These are phyloP conservation scores for Andrena praecox DNA, from an alignment of 2,888 invertebrate species.

Conservation along the genomic window DNA sequence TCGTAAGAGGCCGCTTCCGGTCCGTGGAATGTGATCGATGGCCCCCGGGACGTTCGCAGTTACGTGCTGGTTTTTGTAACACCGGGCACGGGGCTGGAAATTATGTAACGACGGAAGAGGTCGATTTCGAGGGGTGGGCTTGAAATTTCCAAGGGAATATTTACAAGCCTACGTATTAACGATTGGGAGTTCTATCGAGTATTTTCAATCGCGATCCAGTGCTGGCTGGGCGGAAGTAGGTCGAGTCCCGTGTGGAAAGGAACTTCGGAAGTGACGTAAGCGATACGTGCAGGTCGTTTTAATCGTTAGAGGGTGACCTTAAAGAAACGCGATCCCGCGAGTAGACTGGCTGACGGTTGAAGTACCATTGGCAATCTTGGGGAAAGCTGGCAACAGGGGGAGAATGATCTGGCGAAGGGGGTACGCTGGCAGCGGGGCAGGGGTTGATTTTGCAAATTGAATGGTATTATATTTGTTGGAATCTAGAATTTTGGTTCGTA, in stretches of 20 bases:
- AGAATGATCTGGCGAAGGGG: background rate
- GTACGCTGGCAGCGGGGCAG: background rate
- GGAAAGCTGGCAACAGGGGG: background rate
- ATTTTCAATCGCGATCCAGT: background rate
- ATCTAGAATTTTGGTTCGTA: slow-evolving; percentile 72
- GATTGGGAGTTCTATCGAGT: no score
- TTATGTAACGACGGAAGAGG: background rate
- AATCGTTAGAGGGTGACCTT: slow-evolving; percentile 32
- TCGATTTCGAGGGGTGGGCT: background rate
- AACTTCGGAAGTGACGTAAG: slow-evolving; percentile 25
- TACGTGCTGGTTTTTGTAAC: background rate
- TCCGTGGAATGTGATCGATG: background rate
- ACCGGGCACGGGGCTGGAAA: background rate
- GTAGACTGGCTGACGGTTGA: background rate
- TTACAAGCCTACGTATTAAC: no score
- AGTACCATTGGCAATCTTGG: background rate
- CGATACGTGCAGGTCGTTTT: slow-evolving; percentile 20
- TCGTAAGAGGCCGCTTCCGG: slow-evolving; percentile 5
- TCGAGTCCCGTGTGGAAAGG: background rate
- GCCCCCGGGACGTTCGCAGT: background rate
- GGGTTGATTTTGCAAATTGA: background rate
- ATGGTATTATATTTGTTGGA: slow-evolving; percentile 61
- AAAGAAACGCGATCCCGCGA: slow-evolving; percentile 30
- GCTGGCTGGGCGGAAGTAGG: background rate
- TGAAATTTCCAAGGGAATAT: no score